Conservation (phyloP, 2,888 invertebrate species). For the Oscheius sp. region DNA sequence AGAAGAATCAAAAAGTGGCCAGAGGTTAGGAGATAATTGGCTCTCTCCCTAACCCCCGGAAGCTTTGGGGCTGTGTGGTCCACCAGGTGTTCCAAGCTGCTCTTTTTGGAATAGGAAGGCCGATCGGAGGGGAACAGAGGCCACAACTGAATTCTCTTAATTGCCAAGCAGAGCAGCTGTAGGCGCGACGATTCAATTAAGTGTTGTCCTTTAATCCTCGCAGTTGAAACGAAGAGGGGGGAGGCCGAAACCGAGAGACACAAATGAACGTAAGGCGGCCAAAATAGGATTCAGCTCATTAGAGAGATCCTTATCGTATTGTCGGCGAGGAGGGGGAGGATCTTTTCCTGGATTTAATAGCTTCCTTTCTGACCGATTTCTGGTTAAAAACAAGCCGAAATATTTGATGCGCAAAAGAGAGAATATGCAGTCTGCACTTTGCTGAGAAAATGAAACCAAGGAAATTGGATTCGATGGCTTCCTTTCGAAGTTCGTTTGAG, state of each 20-base stretch:
- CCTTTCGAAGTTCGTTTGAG: too few species aligned
- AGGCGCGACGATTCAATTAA: conserved; percentile 27
- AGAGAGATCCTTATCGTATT: not conserved
- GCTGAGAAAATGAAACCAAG: too few species aligned
- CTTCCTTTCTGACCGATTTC: too few species aligned
- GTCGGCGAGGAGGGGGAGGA: not conserved
- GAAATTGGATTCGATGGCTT: too few species aligned
- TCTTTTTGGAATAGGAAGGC: too few species aligned
- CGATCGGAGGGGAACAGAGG: not conserved
- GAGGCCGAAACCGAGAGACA: not conserved
- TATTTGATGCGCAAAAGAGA: too few species aligned
- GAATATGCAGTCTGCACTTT: too few species aligned
- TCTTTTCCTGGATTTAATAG: not conserved
- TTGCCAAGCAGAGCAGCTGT: conserved; percentile 19
- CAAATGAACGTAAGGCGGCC: not conserved
- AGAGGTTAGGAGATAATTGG: not conserved
- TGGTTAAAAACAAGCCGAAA: too few species aligned
- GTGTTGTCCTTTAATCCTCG: conserved; percentile 26
- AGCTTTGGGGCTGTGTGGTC: not conserved
- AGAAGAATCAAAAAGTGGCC: not conserved
- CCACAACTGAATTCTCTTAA: conserved; percentile 19
- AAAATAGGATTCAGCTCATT: not conserved
- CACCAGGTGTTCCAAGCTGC: conserved; percentile 18
- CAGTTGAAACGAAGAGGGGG: not conserved
- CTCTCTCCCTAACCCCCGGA: too few species aligned